Evolutionary conservation across 2,888 invertebrate species (phyloP).

Genomic region (Coronaproctus castanopsis): DNA sequence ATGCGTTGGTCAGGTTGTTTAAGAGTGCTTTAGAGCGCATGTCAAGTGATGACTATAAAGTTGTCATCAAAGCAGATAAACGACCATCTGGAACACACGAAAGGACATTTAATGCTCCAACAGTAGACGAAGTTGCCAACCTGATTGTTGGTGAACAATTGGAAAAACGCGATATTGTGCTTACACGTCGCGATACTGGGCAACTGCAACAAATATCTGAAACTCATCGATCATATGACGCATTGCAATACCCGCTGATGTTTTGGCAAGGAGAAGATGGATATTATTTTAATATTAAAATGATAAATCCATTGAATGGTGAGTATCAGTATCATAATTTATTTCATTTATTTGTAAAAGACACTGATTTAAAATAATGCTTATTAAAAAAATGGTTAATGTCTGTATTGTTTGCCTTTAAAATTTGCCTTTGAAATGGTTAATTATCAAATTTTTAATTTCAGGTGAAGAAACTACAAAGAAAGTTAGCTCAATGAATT

Average conservation of each 20-base stretch:
- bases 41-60: conserved; percentile 23
- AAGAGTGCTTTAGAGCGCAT: conserved; percentile 22
- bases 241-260: conserved; percentile 11
- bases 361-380: no score
- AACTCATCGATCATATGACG: no score
- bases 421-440: background rate
- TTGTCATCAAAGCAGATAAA: conserved; percentile 25
- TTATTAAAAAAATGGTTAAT: no score
- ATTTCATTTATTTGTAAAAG: no score
- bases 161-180: background rate
- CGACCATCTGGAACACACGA: conserved; percentile 22
- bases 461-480: conserved; percentile 13
- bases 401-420: no score
- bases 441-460: background rate
- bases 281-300: background rate
- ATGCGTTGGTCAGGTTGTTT: conserved; percentile 21
- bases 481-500: conserved; percentile 20
- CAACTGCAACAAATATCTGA: background rate
- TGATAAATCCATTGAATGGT: background rate
- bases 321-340: no score
- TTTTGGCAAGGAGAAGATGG: conserved; percentile 12
- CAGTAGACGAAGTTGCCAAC: no score
- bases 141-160: no score
- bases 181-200: background rate
- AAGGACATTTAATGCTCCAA: conserved; percentile 20